Conservation (phyloP, 1,140 invertebrate genomes). For the Nebria ingens region DNA sequence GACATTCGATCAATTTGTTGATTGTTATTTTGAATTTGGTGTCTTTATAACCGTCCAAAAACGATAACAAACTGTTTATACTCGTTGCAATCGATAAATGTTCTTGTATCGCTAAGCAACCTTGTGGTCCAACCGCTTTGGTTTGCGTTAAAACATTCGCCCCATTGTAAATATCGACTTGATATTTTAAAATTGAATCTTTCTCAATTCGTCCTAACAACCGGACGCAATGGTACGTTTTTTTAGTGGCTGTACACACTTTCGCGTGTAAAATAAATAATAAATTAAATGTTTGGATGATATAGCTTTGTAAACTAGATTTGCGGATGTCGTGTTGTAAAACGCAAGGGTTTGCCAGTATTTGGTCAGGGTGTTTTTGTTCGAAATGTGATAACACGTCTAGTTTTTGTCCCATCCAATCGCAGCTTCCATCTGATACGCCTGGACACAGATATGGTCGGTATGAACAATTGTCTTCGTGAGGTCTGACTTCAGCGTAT, state of each 20-base stretch:
- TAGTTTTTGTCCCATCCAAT: no score
- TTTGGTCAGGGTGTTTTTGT: no score
- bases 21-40: not conserved
- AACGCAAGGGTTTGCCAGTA: no score
- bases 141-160: not conserved
- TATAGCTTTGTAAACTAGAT: no score
- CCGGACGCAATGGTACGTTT: not conserved
- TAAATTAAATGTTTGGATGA: no score
- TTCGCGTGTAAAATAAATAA: no score
- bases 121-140: not conserved
- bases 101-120: conserved; percentile 1
- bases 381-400: no score
- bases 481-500: no score
- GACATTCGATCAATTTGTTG: not conserved
- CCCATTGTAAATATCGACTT: not conserved
- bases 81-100: not conserved
- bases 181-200: not conserved
- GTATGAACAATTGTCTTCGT: no score
- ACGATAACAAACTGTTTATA: not conserved
- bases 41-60: not conserved
- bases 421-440: no score
- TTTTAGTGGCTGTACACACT: not conserved
- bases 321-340: no score
- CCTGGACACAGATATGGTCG: no score
- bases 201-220: not conserved